Percentiles rank a stretch among this genome's conserved stretches.
These are phyloP conservation scores for Tympanoctomys barrerae DNA, from an alignment of 2,797 vertebrate genomes.

Conservation along the genomic window DNA sequence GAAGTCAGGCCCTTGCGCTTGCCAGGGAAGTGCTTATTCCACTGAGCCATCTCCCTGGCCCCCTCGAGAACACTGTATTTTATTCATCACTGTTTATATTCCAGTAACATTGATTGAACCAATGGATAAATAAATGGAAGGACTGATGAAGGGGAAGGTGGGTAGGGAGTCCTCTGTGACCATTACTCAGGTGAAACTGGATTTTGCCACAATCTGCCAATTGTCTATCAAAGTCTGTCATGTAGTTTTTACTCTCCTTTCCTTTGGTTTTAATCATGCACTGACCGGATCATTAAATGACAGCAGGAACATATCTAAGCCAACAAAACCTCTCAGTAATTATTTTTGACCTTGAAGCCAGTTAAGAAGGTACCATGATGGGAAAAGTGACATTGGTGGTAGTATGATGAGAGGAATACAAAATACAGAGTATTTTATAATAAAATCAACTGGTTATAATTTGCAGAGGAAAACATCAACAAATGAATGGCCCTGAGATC, in stretches of 20 bases:
- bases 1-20: too few relatives aligned
- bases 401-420: neutral
- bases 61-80: too few relatives aligned
- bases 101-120: neutral
- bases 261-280: slow-evolving; percentile 37
- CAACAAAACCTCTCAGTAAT: slow-evolving; percentile 27
- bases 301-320: neutral
- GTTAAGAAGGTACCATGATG: neutral
- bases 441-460: slow-evolving; percentile 1
- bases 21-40: too few relatives aligned
- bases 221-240: neutral
- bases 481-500: slow-evolving; percentile 28
- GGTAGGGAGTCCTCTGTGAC: neutral
- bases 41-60: too few relatives aligned
- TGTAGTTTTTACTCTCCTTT: slow-evolving; percentile 1
- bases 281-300: neutral
- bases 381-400: neutral
- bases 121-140: neutral
- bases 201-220: slow-evolving; percentile 4
- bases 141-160: neutral
- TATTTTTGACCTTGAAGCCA: slow-evolving; percentile 19
- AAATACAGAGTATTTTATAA: slow-evolving; percentile 3
- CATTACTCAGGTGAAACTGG: neutral
- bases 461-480: slow-evolving; percentile 28
- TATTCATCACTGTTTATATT: neutral